Percentiles rank a stretch among this genome's conserved stretches.
Conservation (phyloP, 2,888 invertebrate genomes). For the Noctua pronuba region DNA sequence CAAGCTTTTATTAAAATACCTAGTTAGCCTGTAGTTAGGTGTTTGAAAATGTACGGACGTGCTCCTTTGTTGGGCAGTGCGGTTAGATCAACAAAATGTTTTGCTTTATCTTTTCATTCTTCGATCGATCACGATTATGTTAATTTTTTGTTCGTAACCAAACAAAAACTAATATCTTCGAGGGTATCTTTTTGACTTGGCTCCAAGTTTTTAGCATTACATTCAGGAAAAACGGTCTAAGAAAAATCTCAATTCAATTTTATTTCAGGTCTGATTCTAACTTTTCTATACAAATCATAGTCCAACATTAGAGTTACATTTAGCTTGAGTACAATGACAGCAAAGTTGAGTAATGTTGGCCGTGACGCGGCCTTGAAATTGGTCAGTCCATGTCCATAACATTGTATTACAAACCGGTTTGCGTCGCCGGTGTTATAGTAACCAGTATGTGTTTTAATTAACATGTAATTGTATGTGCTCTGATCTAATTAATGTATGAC, state of each 20-base stretch:
- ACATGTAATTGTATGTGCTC: slow-evolving; percentile 38
- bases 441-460: slow-evolving; percentile 51
- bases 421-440: slow-evolving; percentile 26
- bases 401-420: slow-evolving; percentile 55
- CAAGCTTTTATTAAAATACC: slow-evolving; percentile 44
- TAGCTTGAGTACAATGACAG: slow-evolving; percentile 37
- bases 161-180: slow-evolving; percentile 16
- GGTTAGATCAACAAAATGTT: slow-evolving; percentile 27
- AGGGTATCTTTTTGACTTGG: not conserved
- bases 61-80: slow-evolving; percentile 24
- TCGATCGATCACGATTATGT: slow-evolving; percentile 34
- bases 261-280: not conserved
- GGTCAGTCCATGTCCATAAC: slow-evolving; percentile 27
- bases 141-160: slow-evolving; percentile 26
- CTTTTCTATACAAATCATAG: slow-evolving; percentile 2
- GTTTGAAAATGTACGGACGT: slow-evolving; percentile 29
- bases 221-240: slow-evolving; percentile 7
- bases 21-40: slow-evolving; percentile 28
- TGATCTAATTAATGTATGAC: slow-evolving; percentile 49
- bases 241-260: slow-evolving; percentile 1
- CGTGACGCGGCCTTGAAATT: slow-evolving; percentile 44
- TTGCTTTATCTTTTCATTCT: slow-evolving; percentile 15
- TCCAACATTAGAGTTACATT: slow-evolving; percentile 5
- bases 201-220: not conserved
- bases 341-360: slow-evolving; percentile 27